A percentile compares a stretch with the other conserved stretches of the same genome.
Conservation (phyloP, 2,797 vertebrate genomes). For the Malurus leucopterus region DNA sequence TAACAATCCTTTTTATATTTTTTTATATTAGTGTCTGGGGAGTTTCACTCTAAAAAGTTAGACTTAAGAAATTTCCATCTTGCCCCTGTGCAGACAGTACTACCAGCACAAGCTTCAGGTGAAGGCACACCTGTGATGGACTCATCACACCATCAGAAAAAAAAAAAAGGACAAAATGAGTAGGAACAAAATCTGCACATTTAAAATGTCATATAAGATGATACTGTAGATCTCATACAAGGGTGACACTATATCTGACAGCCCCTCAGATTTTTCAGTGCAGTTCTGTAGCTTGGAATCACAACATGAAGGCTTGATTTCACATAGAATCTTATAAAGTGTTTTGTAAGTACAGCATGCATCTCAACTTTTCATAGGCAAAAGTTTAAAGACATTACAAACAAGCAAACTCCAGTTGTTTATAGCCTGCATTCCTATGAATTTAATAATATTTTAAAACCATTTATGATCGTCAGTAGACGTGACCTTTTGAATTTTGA, state of each 20-base stretch:
- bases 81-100: neutral
- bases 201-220: neutral
- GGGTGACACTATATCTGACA: neutral
- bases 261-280: neutral
- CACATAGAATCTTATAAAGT: neutral
- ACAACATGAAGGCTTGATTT: neutral
- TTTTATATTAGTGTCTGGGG: neutral
- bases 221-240: neutral
- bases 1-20: neutral
- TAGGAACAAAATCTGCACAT: neutral
- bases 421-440: neutral
- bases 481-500: neutral
- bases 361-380: neutral
- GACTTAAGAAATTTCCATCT: neutral
- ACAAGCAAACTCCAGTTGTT: neutral
- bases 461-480: neutral
- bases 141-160: neutral
- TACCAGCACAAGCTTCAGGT: neutral
- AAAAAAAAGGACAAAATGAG: neutral
- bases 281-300: neutral
- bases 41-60: neutral
- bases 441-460: neutral
- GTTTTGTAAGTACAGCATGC: neutral
- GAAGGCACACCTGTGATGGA: neutral
- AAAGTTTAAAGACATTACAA: neutral